phyloP scores from a whole-genome alignment of 2,113 vertebrate genomes.

The Sialia sialis region DNA sequence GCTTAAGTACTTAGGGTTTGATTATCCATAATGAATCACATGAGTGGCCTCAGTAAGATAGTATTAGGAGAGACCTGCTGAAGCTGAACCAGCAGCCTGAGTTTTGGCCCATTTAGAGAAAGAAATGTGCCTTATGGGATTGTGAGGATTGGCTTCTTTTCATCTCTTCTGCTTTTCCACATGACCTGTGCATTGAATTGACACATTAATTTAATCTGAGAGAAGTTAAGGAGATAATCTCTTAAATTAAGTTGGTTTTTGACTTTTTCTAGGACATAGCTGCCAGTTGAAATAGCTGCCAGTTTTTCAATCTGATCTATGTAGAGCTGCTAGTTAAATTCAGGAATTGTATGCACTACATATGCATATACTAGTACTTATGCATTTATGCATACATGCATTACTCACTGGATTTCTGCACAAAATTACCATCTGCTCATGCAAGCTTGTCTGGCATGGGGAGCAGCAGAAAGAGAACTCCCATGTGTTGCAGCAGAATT shows the following conservation, averaged over 20 bases:
- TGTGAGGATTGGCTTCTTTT: background rate
- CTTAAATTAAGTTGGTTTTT: background rate
- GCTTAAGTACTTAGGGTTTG: background rate
- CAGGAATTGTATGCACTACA: background rate
- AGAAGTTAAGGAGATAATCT: background rate
- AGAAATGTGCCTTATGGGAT: background rate
- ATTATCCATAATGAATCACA: conserved; percentile 13
- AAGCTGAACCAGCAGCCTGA: background rate
- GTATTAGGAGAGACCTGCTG: background rate
- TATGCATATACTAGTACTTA: background rate
- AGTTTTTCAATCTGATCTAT: background rate
- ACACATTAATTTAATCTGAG: background rate
- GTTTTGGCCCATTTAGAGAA: background rate
- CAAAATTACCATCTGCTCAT: background rate
- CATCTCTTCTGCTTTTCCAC: conserved; percentile 1
- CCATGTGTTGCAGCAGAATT: background rate
- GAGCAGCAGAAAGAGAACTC: background rate
- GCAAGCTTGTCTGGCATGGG: background rate
- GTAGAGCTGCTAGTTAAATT: background rate
- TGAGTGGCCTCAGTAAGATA: background rate
- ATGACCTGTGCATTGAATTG: background rate
- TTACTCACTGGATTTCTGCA: background rate
- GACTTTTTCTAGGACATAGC: background rate
- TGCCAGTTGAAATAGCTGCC: background rate
- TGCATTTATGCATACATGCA: background rate